Evolutionary conservation across 2,888 invertebrate genomes (phyloP).

Genomic region (Drepanosiphum platanoidis): DNA sequence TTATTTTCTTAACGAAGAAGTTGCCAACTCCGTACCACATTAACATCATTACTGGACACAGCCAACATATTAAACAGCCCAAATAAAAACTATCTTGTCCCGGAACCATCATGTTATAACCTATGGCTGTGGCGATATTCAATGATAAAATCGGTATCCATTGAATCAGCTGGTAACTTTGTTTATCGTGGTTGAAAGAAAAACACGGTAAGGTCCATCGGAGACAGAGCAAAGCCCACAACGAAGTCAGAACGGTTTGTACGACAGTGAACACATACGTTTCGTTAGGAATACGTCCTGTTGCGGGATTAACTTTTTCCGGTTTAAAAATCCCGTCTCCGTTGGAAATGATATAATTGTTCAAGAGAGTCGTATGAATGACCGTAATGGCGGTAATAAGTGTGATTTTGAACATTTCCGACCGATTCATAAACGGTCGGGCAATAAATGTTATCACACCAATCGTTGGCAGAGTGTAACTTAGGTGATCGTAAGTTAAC

Average conservation of each 20-base stretch:
- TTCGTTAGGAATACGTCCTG: constrained; percentile 42
- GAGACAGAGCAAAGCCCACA: constrained; percentile 28
- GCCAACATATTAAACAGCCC: constrained; percentile 49
- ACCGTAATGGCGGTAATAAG: constrained; percentile 32
- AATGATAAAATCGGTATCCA: constrained; percentile 37
- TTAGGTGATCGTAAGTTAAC: constrained; percentile 36
- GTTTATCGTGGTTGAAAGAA: constrained; percentile 15
- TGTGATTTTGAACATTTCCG: constrained; percentile 36
- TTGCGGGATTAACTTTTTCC: constrained; percentile 28
- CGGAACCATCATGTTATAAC: constrained; percentile 16
- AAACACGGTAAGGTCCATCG: constrained; percentile 45
- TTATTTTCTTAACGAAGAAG: constrained; percentile 34
- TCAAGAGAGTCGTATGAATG: constrained; percentile 41
- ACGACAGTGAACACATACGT: constrained; percentile 48
- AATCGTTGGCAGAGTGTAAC: constrained; percentile 27
- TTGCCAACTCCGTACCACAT: constrained; percentile 50
- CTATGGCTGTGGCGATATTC: neutral
- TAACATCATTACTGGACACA: constrained; percentile 45
- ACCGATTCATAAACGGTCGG: constrained; percentile 43
- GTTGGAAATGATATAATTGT: constrained; percentile 46
- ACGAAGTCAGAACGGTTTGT: constrained; percentile 35
- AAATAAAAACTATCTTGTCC: constrained; percentile 42
- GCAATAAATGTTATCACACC: constrained; percentile 12
- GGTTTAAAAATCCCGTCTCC: constrained; percentile 33
- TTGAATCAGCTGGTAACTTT: constrained; percentile 25